phyloP scores from a whole-genome alignment of 2,888 invertebrate genomes.

The Chalcosyrphus nemorum region DNA sequence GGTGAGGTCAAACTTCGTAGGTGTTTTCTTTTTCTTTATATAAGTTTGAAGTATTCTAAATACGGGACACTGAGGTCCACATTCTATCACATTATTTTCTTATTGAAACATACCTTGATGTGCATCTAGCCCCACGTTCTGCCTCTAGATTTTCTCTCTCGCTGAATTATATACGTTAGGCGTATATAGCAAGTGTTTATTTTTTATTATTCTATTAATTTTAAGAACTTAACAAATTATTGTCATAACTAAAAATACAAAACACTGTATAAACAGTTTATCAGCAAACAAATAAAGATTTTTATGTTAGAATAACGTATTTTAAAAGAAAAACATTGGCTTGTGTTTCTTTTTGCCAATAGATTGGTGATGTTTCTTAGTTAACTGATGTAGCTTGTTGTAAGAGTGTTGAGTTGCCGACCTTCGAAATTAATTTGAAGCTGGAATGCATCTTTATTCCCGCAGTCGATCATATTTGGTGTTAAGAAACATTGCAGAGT shows the following conservation, averaged over 20 bases:
- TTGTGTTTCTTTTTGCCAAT: neutral
- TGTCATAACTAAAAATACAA: constrained; percentile 29
- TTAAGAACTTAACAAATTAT: constrained; percentile 27
- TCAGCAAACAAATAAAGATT: constrained; percentile 44
- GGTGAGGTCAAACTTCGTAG: neutral
- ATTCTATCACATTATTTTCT: neutral
- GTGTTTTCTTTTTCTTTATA: too few species aligned
- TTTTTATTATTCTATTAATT: constrained; percentile 28
- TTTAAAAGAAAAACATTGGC: constrained; percentile 21
- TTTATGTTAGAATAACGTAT: constrained; percentile 46
- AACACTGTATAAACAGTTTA: constrained; percentile 35
- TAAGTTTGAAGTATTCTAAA: too few species aligned
- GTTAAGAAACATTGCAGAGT: too few species aligned
- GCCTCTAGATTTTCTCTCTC: constrained; percentile 1
- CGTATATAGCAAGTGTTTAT: constrained; percentile 26
- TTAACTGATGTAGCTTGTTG: too few species aligned
- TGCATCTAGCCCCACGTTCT: neutral
- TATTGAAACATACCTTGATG: neutral
- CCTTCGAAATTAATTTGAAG: too few species aligned
- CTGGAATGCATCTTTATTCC: too few species aligned
- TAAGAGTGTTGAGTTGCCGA: too few species aligned
- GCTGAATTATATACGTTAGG: neutral
- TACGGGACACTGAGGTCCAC: neutral
- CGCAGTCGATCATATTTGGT: too few species aligned
- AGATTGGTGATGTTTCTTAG: too few species aligned